Conservation (phyloP, 2,113 vertebrate species). For the Pollimyrus isidori region DNA sequence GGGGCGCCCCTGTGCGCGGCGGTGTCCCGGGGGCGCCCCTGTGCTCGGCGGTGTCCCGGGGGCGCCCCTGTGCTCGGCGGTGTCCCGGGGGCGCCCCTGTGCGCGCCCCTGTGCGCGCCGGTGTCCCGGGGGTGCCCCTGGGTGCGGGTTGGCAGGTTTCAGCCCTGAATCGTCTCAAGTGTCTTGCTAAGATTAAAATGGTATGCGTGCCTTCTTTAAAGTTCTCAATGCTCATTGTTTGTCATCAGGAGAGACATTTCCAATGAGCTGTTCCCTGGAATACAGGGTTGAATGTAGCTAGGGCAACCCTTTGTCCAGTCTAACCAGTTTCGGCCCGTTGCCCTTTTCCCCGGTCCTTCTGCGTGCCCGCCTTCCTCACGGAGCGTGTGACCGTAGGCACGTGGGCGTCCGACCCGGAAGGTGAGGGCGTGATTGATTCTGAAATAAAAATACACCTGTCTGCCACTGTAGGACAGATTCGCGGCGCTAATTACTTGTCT, state of each 20-base stretch:
- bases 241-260: slow-evolving; percentile 38
- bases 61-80: slow-evolving; percentile 38
- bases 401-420: slow-evolving; percentile 41
- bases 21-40: too few relatives aligned
- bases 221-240: background rate
- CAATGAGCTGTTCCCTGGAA: slow-evolving; percentile 40
- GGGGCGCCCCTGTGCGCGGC: too few relatives aligned
- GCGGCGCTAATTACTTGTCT: slow-evolving; percentile 72
- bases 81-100: background rate
- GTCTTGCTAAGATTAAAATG: slow-evolving; percentile 36
- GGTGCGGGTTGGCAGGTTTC: slow-evolving; percentile 49
- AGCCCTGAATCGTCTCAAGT: slow-evolving; percentile 46
- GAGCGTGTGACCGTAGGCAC: slow-evolving; percentile 9
- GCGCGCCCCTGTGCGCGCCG: too few relatives aligned
- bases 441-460: slow-evolving; percentile 73
- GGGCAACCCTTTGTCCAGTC: background rate
- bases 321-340: background rate
- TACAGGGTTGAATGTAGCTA: background rate
- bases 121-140: slow-evolving; percentile 9
- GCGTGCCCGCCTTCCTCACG: background rate
- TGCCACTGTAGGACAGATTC: slow-evolving; percentile 63
- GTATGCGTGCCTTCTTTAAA: background rate
- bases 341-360: background rate
- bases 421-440: slow-evolving; percentile 69
- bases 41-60: slow-evolving; percentile 38